These are phyloP conservation scores for Cichlasoma orientale DNA, from an alignment of 2,797 vertebrate genomes.

Conservation along the genomic window DNA sequence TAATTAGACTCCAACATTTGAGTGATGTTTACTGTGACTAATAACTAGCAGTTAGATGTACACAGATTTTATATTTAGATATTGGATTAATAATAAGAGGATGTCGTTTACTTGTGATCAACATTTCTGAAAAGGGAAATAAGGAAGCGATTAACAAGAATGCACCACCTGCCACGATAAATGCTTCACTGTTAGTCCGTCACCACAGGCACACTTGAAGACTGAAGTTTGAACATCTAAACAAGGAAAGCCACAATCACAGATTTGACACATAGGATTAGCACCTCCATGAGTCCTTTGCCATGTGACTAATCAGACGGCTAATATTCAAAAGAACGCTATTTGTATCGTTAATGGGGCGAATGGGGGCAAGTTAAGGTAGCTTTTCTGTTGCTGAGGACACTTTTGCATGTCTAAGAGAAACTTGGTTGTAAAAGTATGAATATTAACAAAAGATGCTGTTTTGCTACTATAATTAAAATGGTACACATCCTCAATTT, in stretches of 20 bases:
- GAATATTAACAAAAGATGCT: neutral
- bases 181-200: neutral
- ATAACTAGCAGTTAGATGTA: neutral
- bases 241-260: neutral
- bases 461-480: too few relatives aligned
- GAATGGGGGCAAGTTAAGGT: neutral
- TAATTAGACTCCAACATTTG: neutral
- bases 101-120: neutral
- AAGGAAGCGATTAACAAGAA: neutral
- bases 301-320: neutral
- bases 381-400: neutral
- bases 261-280: neutral
- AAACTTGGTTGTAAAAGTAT: neutral
- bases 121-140: neutral
- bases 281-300: neutral
- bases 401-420: neutral
- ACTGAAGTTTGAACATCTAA: neutral
- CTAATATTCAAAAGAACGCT: neutral
- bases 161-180: neutral
- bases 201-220: neutral
- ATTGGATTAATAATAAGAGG: neutral
- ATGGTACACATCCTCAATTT: too few relatives aligned
- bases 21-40: neutral
- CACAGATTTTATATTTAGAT: neutral
- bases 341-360: neutral